These are phyloP conservation scores for Drosophila flavopinicola DNA, from an alignment of 2,888 invertebrate genomes.

Conservation along the genomic window DNA sequence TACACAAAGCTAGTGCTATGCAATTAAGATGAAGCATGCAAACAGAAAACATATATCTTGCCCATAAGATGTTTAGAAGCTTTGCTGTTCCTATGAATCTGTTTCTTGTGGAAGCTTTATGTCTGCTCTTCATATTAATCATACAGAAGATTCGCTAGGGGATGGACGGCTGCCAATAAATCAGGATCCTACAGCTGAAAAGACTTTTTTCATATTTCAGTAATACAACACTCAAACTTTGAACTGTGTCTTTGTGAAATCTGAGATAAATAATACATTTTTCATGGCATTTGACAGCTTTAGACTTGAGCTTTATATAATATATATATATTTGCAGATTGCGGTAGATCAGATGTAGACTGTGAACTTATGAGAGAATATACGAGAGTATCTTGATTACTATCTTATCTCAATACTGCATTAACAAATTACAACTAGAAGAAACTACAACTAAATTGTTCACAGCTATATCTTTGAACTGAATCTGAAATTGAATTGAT, in stretches of 20 bases:
- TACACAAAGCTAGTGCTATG: constrained; percentile 11
- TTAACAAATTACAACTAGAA: too few relatives aligned
- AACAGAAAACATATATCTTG: not conserved
- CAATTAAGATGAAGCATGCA: constrained; percentile 1
- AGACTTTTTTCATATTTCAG: not conserved
- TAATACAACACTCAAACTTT: not conserved
- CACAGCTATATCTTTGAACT: too few relatives aligned
- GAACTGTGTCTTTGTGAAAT: not conserved
- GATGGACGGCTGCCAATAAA: not conserved
- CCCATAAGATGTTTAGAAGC: too few relatives aligned
- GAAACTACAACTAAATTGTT: too few relatives aligned
- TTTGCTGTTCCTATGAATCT: not conserved
- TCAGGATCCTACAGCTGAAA: not conserved
- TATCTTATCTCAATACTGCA: too few relatives aligned
- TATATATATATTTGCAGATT: not conserved
- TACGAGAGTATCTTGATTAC: too few relatives aligned
- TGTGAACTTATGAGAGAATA: too few relatives aligned
- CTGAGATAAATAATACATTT: not conserved
- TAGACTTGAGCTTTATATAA: not conserved
- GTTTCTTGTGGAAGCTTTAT: not conserved
- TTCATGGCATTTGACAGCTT: not conserved
- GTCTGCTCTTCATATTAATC: constrained; percentile 10
- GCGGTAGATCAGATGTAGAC: not conserved
- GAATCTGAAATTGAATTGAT: too few relatives aligned
- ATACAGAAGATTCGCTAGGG: constrained; percentile 1